phyloP scores from a whole-genome alignment of 2,797 vertebrate genomes.

The Hemibagrus guttatus region DNA sequence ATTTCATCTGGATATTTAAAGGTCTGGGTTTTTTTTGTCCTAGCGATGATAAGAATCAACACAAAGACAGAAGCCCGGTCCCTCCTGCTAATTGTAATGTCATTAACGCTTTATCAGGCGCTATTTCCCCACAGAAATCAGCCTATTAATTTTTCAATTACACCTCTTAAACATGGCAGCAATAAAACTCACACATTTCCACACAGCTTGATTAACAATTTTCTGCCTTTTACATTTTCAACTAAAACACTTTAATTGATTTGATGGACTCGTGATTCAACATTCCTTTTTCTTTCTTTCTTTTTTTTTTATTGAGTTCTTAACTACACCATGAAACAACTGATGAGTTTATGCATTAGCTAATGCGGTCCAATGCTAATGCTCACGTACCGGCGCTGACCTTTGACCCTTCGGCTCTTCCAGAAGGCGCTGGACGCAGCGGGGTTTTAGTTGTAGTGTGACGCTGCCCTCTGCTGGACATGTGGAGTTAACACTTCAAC shows the following conservation, averaged over 20 bases:
- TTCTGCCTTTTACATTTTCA: slow-evolving; percentile 49
- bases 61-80: slow-evolving; percentile 29
- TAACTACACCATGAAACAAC: slow-evolving; percentile 46
- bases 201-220: slow-evolving; percentile 61
- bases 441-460: slow-evolving; percentile 21
- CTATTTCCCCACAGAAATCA: slow-evolving; percentile 58
- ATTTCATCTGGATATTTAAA: slow-evolving; percentile 15
- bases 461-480: slow-evolving; percentile 57
- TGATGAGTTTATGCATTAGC: slow-evolving; percentile 34
- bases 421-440: neutral
- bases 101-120: slow-evolving; percentile 50
- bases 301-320: slow-evolving; percentile 46
- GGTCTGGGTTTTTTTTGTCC: neutral
- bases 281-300: slow-evolving; percentile 20
- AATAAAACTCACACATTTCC: slow-evolving; percentile 48
- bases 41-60: neutral
- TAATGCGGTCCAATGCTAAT: neutral
- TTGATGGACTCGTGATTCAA: slow-evolving; percentile 36
- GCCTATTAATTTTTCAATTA: slow-evolving; percentile 66
- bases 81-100: slow-evolving; percentile 46
- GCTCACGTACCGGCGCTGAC: neutral
- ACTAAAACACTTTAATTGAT: slow-evolving; percentile 55
- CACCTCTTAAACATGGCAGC: slow-evolving; percentile 51
- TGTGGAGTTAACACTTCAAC: neutral
- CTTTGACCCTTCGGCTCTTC: neutral